These are phyloP conservation scores for Phoeniculus purpureus DNA, from an alignment of 2,797 vertebrate genomes.

Conservation along the genomic window DNA sequence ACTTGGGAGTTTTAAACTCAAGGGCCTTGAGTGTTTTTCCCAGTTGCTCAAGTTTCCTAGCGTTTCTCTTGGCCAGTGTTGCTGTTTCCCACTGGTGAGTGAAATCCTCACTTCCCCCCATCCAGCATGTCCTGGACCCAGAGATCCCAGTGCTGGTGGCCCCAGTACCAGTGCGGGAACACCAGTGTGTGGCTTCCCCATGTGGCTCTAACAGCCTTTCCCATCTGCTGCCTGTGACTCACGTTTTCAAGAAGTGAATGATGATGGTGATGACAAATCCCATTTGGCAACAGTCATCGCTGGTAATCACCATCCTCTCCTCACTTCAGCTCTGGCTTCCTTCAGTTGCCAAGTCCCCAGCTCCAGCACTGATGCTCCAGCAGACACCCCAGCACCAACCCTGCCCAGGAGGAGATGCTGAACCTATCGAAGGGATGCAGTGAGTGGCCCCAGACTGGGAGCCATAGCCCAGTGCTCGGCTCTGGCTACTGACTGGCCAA, in stretches of 20 bases:
- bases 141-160: background rate
- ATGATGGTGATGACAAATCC: background rate
- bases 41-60: background rate
- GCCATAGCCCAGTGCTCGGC: fast-evolving
- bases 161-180: background rate
- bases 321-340: background rate
- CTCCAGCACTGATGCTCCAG: background rate
- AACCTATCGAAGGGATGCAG: background rate
- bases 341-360: background rate
- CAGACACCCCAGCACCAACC: too few species aligned
- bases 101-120: fast-evolving
- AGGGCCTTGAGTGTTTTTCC: background rate
- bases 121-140: fast-evolving
- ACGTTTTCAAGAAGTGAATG: background rate
- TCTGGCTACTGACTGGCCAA: fast-evolving
- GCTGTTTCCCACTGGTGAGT: background rate
- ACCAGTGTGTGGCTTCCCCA: fast-evolving
- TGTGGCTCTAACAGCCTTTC: background rate
- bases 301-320: background rate
- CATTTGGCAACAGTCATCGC: background rate
- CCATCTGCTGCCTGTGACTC: slow-evolving; percentile 14
- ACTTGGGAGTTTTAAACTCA: background rate
- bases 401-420: background rate
- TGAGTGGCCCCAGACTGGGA: background rate
- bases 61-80: background rate